Base-by-base conservation (phyloP, 1,140 invertebrate genomes). In the Caenorhabditis tropicalis region DNA sequence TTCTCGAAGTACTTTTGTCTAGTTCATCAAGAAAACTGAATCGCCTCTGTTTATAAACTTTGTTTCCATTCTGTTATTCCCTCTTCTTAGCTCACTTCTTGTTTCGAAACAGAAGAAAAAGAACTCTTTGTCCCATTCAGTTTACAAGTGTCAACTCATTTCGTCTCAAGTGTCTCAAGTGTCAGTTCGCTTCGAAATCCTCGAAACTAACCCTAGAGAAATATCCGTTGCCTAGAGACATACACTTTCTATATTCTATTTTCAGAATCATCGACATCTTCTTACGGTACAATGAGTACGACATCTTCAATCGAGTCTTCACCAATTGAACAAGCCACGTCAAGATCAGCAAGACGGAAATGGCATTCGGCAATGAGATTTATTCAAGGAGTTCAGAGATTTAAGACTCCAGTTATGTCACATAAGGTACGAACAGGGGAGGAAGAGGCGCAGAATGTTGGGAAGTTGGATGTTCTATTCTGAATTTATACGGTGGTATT, bases 301-400 rank as follows among this genome's bases (percentile, higher is more conserved):
- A 74, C n/a, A 6, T 74, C 65, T 43, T 74, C 65, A 1, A 74
- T 74, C n/a, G 65, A 74, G 16, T 74, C 65, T 12, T 74, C 65
- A 24, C 65, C 65, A 24, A 74, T 74, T 31, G 65, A 74, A 24
- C 65, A 74, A 46, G 65, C 65, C 9, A 74, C 65, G 4, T 74
- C 65, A 46, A 46, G 65, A 74, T 74, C 65, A 6, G 65, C 65
- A 43, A 12, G 65, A 27, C 65, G 65, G 12, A 74, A 74, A 74
- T 74, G 65, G 65, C 65, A 74, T 24, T 74, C 65, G 0, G 65
- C 65, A 2, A 74, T 74, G 65, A 39, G 65, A 43, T 74, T 74
- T 9, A 74, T 74, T 74, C 65, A 74, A 74, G 65, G 65, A 74
- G 65, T 74, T 74, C 65, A 74, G 65, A 74, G 65, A 74, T 74